Percentiles rank a stretch among this genome's conserved stretches.
These are phyloP conservation scores for Sebastolobus altivelis DNA, from an alignment of 2,797 vertebrate genomes.

Conservation along the genomic window DNA sequence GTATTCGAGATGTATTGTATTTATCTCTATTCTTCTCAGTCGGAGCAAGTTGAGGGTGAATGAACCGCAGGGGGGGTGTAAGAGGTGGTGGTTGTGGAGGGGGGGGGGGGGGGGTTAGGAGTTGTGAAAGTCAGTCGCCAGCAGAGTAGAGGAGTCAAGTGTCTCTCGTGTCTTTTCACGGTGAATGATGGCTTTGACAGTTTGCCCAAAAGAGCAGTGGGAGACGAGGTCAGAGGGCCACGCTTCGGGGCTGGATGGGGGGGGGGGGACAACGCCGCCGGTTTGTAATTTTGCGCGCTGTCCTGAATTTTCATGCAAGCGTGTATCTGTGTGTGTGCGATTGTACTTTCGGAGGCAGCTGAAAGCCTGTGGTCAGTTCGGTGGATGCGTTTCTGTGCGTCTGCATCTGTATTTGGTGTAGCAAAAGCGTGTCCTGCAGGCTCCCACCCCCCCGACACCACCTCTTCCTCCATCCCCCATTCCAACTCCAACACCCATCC, in stretches of 20 bases:
- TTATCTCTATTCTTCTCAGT: constrained; percentile 28
- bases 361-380: constrained; percentile 75
- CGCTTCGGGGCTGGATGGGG: constrained; percentile 63
- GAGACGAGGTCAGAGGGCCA: constrained; percentile 70
- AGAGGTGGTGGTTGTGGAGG: constrained; percentile 28
- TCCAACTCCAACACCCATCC: constrained; percentile 39
- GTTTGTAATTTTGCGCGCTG: constrained; percentile 60
- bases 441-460: not conserved
- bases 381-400: constrained; percentile 46
- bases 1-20: constrained; percentile 32
- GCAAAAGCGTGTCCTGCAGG: constrained; percentile 71
- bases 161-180: constrained; percentile 81
- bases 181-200: constrained; percentile 88
- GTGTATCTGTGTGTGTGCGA: constrained; percentile 11
- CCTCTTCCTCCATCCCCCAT: constrained; percentile 27
- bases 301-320: constrained; percentile 55
- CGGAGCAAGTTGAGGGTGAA: constrained; percentile 47
- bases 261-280: constrained; percentile 31
- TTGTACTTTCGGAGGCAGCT: constrained; percentile 67
- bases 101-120: constrained; percentile 52
- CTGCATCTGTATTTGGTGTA: constrained; percentile 49
- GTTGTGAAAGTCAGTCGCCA: constrained; percentile 80
- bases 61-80: constrained; percentile 23
- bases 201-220: constrained; percentile 84
- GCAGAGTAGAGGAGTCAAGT: constrained; percentile 79